phyloP scores from a whole-genome alignment of 2,797 vertebrate genomes.

The Iguana delicatissima region DNA sequence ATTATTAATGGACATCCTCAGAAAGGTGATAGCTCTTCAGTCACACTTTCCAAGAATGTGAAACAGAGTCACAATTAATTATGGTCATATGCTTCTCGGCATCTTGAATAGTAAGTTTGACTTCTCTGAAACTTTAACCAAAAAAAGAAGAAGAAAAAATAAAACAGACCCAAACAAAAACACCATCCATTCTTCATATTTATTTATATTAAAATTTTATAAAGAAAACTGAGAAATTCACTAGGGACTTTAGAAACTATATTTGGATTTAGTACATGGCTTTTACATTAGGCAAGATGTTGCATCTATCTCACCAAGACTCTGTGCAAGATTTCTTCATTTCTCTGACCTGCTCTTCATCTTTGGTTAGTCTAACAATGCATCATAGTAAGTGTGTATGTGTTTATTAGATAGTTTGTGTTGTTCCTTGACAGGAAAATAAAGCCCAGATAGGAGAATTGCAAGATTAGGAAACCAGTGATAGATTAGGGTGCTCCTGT shows the following conservation, averaged over 20 bases:
- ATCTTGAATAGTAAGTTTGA: background rate
- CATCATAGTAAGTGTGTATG: background rate
- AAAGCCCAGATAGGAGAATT: too few species aligned
- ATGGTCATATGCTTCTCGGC: background rate
- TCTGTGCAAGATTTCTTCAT: background rate
- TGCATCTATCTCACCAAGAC: background rate
- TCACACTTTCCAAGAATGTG: conserved; percentile 39
- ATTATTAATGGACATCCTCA: background rate
- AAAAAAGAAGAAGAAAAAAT: too few species aligned
- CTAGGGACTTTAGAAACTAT: background rate
- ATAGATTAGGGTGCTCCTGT: too few species aligned
- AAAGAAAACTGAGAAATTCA: background rate
- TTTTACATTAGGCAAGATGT: background rate
- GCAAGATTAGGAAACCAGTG: background rate
- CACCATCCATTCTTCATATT: background rate
- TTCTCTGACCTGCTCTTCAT: background rate
- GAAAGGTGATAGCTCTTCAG: conserved; percentile 32
- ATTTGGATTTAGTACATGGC: conserved; percentile 1
- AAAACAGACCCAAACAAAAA: too few species aligned
- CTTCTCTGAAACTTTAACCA: background rate
- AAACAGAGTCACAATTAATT: conserved; percentile 27
- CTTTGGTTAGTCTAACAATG: background rate
- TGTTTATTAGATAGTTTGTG: too few species aligned
- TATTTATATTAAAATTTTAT: conserved; percentile 17
- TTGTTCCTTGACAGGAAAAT: too few species aligned